A percentile compares a stretch with the other conserved stretches of the same genome.
These are phyloP conservation scores for Argynnis bischoffii DNA, from an alignment of 2,888 invertebrate genomes.

Conservation along the genomic window DNA sequence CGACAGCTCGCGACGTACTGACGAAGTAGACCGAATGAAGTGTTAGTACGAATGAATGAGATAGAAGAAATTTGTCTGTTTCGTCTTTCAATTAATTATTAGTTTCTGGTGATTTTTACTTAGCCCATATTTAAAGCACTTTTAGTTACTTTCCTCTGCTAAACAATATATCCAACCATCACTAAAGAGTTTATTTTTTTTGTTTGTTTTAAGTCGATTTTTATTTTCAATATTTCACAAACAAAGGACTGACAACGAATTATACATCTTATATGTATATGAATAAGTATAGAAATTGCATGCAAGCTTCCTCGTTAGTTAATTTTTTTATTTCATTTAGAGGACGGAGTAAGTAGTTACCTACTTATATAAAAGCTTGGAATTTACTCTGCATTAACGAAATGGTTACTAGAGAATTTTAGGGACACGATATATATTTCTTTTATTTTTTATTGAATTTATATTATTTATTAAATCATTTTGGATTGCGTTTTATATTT, in stretches of 20 bases:
- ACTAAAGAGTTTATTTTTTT: too few species aligned
- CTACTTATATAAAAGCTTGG: constrained; percentile 34
- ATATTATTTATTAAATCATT: neutral
- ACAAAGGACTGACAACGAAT: too few species aligned
- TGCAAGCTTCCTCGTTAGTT: too few species aligned
- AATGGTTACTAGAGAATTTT: neutral
- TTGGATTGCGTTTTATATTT: constrained; percentile 2
- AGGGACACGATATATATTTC: too few species aligned
- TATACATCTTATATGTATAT: too few species aligned
- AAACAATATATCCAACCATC: too few species aligned
- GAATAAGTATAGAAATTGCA: neutral
- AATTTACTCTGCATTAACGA: constrained; percentile 35
- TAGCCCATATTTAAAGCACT: neutral
- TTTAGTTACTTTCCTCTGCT: neutral
- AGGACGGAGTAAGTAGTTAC: neutral
- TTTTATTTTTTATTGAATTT: too few species aligned
- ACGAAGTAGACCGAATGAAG: neutral
- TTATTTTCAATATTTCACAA: too few species aligned
- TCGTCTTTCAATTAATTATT: neutral
- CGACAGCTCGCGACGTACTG: neutral
- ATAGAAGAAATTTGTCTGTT: neutral
- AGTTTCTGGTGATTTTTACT: neutral
- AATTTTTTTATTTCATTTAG: too few species aligned
- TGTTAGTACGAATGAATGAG: neutral
- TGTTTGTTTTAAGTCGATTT: too few species aligned